Percentiles rank a stretch among this genome's conserved stretches.
Conservation (phyloP, 2,888 invertebrate species). For the Ashinkailepas kermadecensis region DNA sequence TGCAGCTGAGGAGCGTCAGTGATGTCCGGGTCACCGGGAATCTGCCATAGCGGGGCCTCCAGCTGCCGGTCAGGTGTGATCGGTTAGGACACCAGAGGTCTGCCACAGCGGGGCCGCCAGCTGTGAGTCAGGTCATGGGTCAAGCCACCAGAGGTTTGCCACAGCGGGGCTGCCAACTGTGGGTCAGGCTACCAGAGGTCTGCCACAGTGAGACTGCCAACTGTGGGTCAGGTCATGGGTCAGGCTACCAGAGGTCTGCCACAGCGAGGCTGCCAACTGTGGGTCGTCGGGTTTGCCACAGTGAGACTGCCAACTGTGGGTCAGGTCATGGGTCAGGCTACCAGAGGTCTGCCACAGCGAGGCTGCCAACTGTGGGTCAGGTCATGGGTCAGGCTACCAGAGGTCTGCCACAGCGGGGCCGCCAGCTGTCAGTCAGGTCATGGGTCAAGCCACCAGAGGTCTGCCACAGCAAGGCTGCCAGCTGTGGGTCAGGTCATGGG, state of each 20-base stretch:
- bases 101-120: no score
- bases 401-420: not conserved
- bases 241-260: no score
- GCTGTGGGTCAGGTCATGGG: slow-evolving; percentile 29
- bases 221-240: no score
- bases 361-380: no score
- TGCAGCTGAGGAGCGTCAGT: slow-evolving; percentile 41
- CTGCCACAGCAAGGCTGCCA: not conserved
- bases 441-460: not conserved
- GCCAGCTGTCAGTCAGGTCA: not conserved
- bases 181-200: not conserved
- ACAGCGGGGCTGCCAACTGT: no score
- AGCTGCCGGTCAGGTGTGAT: not conserved
- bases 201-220: not conserved
- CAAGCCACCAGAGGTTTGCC: not conserved
- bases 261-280: no score
- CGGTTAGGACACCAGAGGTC: not conserved
- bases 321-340: no score
- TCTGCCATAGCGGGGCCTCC: slow-evolving; percentile 24
- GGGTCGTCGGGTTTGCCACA: not conserved
- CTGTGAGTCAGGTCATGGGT: no score
- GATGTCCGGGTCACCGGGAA: slow-evolving; percentile 32
- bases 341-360: no score
- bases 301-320: no score
- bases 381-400: not conserved